Percentiles rank a stretch among this genome's conserved stretches.
Conservation (phyloP, 2,797 vertebrate genomes). For the Poecilia gillii region DNA sequence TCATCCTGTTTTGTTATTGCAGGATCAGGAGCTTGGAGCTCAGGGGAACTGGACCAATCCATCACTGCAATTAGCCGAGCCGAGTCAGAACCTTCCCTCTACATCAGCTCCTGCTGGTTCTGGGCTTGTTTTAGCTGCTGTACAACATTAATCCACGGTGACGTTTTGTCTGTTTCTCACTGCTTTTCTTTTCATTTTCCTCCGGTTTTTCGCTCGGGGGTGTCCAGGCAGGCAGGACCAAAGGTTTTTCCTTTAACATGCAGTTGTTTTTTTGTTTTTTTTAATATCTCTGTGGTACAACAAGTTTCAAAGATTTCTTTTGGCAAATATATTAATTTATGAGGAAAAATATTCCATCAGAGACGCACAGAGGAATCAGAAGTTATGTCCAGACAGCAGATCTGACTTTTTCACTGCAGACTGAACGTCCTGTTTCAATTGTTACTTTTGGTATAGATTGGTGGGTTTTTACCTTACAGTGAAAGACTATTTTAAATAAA, state of each 20-base stretch:
- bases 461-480: too few species aligned
- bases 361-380: not conserved
- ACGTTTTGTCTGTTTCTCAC: conserved; percentile 11
- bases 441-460: too few species aligned
- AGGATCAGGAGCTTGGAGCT: conserved; percentile 40
- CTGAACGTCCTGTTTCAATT: not conserved
- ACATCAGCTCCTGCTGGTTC: conserved; percentile 32
- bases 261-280: not conserved
- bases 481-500: too few species aligned
- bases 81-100: conserved; percentile 20
- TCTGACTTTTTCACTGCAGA: not conserved
- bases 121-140: not conserved
- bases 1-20: conserved; percentile 53
- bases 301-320: not conserved
- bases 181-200: not conserved
- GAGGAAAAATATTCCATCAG: not conserved
- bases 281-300: not conserved
- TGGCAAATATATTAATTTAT: not conserved
- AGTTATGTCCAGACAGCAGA: too few species aligned
- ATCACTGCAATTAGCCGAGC: conserved; percentile 65
- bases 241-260: not conserved
- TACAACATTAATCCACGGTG: conserved; percentile 8
- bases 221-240: not conserved
- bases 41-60: conserved; percentile 55
- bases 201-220: not conserved